Evolutionary conservation across 2,888 invertebrate species (phyloP), one percentile per base, ranked within the genome.

Genomic region (Tetragonula carbonaria): DNA sequence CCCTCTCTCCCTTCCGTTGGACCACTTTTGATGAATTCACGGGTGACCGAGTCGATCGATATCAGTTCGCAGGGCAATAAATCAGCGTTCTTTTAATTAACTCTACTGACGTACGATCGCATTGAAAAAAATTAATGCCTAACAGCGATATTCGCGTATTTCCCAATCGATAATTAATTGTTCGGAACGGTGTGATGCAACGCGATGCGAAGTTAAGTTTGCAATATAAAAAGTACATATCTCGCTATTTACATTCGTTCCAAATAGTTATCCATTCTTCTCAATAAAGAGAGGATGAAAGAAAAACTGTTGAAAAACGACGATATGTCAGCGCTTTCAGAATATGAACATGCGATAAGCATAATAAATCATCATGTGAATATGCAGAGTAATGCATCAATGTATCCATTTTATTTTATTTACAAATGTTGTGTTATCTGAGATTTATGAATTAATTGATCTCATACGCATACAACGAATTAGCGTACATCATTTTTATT

Each of bases 21-120:
- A 85, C 85, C 87, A 88, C 88, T 89, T 88, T 86, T 86, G 62
- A 86, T 77, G 18, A 67, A 66, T 59, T 62, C 50, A 53, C 28
- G 14, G 53, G 28, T 75, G 72, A 59, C 45, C 66, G 23, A 4
- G 21, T 14, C 68, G 23, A 51, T 18, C 23, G 45, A 18, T 50
- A 4, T 14, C 6, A 3, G n/a, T n/a, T 4, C 2, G 14, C 50
- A 11, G 2, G 8, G 11, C 23, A 4, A 51, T 28, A 55, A n/a
- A n/a, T 71, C 55, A 18, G 55, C 55, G 33, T 28, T 8, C n/a
- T 21, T 28, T 59, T n/a, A n/a, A 14, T 59, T n/a, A 14, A 59
- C 2, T 59, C 57, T n/a, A 2, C 57, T 5, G 5, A 5, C 14
- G n/a, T 59, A 23, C 13, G 14, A 2, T 14, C 5, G 5, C 14